A percentile compares a stretch with the other conserved stretches of the same genome.
Evolutionary conservation across 2,113 vertebrate species (phyloP).

Genomic region (Aix galericulata): DNA sequence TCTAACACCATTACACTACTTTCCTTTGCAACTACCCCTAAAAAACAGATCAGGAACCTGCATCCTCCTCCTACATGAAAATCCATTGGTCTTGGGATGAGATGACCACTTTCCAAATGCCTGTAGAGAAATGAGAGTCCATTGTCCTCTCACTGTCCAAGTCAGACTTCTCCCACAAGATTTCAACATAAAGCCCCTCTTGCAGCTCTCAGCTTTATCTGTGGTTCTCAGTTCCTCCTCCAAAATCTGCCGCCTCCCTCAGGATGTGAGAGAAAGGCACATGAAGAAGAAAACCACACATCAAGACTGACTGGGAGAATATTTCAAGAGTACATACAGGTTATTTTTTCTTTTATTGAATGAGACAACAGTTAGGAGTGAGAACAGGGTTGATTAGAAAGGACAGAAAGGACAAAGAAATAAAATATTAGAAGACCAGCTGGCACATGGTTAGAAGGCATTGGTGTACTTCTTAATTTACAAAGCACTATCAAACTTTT

Average conservation of each 20-base stretch:
- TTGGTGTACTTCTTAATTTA: neutral
- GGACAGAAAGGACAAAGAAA: neutral
- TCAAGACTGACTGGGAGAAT: neutral
- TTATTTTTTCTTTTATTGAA: neutral
- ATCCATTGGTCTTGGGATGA: neutral
- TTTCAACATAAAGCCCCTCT: neutral
- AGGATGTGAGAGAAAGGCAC: neutral
- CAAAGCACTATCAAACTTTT: neutral
- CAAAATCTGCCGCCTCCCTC: neutral
- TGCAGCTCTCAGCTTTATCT: neutral
- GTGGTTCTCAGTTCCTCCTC: neutral
- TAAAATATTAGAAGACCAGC: neutral
- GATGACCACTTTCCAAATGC: neutral
- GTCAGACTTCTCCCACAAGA: neutral
- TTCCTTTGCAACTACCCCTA: neutral
- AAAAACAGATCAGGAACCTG: neutral
- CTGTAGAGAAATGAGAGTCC: neutral
- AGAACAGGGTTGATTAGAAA: neutral
- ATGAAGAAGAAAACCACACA: neutral
- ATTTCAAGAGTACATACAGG: neutral
- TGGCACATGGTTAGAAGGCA: neutral
- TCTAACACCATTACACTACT: neutral
- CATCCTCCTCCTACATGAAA: rapidly evolving
- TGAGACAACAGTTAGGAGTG: neutral
- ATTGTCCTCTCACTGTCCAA: neutral